These are phyloP conservation scores for Drosophila mojavensis DNA, from an alignment of 1,140 invertebrate genomes.

Conservation along the genomic window DNA sequence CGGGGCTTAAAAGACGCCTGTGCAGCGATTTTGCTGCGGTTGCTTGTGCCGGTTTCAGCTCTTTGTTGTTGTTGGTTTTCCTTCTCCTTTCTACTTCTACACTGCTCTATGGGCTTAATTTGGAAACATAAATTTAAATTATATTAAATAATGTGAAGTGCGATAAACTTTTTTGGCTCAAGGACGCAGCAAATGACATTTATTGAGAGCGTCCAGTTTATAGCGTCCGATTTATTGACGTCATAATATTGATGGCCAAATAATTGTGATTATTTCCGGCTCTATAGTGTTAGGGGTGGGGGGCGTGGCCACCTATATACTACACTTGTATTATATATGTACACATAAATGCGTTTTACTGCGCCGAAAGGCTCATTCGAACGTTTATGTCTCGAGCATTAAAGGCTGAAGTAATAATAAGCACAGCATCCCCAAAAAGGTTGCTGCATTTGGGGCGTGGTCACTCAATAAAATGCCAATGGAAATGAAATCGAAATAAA, in stretches of 20 bases:
- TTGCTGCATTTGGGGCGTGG: slow-evolving; percentile 55
- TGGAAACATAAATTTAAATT: slow-evolving; percentile 80
- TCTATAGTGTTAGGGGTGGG: slow-evolving; percentile 1
- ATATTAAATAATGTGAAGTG: slow-evolving; percentile 64
- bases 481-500: slow-evolving; percentile 74
- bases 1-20: slow-evolving; percentile 44
- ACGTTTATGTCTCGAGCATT: slow-evolving; percentile 62
- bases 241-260: slow-evolving; percentile 79
- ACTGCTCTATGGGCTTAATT: slow-evolving; percentile 39
- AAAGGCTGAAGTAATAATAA: slow-evolving; percentile 72
- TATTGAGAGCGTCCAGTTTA: slow-evolving; percentile 71
- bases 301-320: background rate
- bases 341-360: slow-evolving; percentile 48
- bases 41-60: slow-evolving; percentile 1
- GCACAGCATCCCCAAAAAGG: slow-evolving; percentile 58
- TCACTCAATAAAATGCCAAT: slow-evolving; percentile 73
- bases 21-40: slow-evolving; percentile 21
- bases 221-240: slow-evolving; percentile 63
- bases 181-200: slow-evolving; percentile 68
- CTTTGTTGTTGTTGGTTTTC: background rate
- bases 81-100: background rate
- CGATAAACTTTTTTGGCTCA: slow-evolving; percentile 42
- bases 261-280: slow-evolving; percentile 71
- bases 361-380: slow-evolving; percentile 65
- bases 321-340: background rate